Evolutionary conservation across 2,888 invertebrate genomes (phyloP), one percentile per base, ranked within the genome.

Genomic region (Cephonodes hylas): DNA sequence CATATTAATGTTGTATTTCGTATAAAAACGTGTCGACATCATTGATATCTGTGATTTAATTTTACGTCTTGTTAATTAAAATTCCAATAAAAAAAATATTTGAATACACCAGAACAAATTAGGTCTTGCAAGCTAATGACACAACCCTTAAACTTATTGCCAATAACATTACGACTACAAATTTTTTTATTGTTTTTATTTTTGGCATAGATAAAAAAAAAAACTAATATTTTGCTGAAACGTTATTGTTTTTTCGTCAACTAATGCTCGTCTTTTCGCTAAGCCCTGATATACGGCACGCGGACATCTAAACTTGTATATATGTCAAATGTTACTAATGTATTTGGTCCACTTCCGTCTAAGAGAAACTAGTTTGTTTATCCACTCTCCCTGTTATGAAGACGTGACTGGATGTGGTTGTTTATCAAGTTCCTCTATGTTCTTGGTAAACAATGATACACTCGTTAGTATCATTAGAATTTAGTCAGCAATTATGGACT

Each of bases 311-410:
- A 53, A 53, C 8, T 4, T 10, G 53, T 53, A 53, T 31, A 31
- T 53, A 27, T 53, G 53, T 53, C 53, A 53, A 53, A 53, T 27
- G 27, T 53, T 53, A 27, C 48, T 8, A 45, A 53, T 53, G 31
- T 31, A 53, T 53, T 53, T 53, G 31, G 53, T 53, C 27, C 53
- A 53, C 8, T 53, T 53, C 53, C 53, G 53, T 53, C 27, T 6
- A 18, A 31, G 31, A 31, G 53, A 46, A 13, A 3, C 27, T 53
- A 18, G 53, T 53, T 27, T 48, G 23, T 27, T 27, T 31, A n/a
- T 53, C 10, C 18, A 3, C 27, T 7, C 3, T 31, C 27, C 31
- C 18, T 5, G 15, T 3, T 53, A 53, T 31, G 53, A 53, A 27
- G 53, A 53, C 27, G 53, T 53, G 53, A 20, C 53, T 45, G 45